These are phyloP conservation scores for Aramus guarauna DNA, from an alignment of 2,113 vertebrate genomes.

Conservation along the genomic window DNA sequence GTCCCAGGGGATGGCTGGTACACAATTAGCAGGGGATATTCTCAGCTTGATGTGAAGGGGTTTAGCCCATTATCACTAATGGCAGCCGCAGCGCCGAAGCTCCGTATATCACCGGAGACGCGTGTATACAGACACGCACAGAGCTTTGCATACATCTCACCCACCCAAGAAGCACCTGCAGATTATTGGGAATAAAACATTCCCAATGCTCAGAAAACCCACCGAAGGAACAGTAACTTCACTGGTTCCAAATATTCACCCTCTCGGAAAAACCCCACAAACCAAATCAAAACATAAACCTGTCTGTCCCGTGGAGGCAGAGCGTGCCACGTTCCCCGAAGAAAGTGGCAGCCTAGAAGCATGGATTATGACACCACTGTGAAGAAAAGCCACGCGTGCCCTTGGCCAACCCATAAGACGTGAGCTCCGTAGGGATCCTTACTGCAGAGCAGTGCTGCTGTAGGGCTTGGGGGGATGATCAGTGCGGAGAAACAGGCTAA, in stretches of 20 bases:
- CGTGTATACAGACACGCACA: accelerated
- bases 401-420: accelerated
- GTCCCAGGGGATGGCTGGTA: not conserved
- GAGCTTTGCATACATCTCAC: not conserved
- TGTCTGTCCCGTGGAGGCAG: not conserved
- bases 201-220: not conserved
- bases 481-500: not conserved
- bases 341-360: not conserved
- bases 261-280: not conserved
- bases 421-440: not conserved
- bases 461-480: not conserved
- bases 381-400: not conserved
- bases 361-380: accelerated
- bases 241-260: not conserved
- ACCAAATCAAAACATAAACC: not conserved
- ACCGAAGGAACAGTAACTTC: not conserved
- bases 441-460: not conserved
- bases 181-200: not conserved
- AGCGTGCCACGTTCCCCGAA: accelerated
- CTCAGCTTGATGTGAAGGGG: not conserved
- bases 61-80: not conserved
- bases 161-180: not conserved
- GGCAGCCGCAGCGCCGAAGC: not conserved
- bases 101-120: not conserved
- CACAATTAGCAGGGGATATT: conserved; percentile 6